Evolutionary conservation across 2,888 invertebrate species (phyloP), one percentile per base, ranked within the genome.

Genomic region (Nudaria mundana): DNA sequence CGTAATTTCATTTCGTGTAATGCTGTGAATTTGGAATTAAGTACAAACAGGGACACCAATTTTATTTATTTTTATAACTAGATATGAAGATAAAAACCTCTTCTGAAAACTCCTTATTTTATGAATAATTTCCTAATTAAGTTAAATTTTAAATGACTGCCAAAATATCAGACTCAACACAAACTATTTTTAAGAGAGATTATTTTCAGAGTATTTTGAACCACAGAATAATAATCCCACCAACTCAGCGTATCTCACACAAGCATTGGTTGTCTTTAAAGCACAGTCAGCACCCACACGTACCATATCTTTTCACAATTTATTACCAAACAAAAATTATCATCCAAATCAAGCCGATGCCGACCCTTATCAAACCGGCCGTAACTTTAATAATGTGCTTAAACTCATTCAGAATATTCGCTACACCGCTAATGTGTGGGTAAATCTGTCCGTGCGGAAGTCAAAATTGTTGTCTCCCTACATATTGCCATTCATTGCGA

Each of bases 351-450:
- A 45, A 46, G n/a, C n/a, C n/a, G n/a, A n/a, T 48, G 44, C 44
- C 58, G 51, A 59, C 59, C 59, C 56, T 56, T 56, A 56, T 59
- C 59, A 59, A 41, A 39, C 46, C 26, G 29, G 44, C 52, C 35
- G 51, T 50, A 58, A 56, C 49, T 58, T 35, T 41, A 53, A 46
- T 59, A 54, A 59, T 59, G 48, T 49, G 49, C 56, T 58, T 53
- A 59, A 49, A 56, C 56, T 37, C 45, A 59, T 67, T 64, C 66
- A 76, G 72, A 71, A 71, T 68, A 66, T 67, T 66, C 66, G 62
- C 62, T 58, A 52, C 62, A 72, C 74, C 78, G 68, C 82, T 83
- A 83, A 83, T 82, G 81, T 82, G 81, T 79, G 81, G 81, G 78
- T 78, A 76, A 66, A 66, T 73, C 70, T 72, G 74, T 75, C 75